Percentiles rank a stretch among this genome's conserved stretches.
Evolutionary conservation across 2,888 invertebrate genomes (phyloP).

Genomic region (Drosophila sordidapex): DNA sequence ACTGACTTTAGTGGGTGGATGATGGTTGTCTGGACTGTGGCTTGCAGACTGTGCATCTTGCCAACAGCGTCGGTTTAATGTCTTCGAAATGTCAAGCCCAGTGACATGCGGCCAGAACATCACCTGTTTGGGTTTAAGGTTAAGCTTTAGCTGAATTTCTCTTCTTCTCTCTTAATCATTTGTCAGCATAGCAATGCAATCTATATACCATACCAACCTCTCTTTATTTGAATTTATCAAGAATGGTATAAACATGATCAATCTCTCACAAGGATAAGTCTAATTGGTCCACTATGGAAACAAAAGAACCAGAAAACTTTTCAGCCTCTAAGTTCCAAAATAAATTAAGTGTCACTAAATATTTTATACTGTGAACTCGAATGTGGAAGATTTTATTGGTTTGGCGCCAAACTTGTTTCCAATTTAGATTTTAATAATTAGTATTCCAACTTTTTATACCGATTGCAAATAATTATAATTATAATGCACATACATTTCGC

Average conservation of each 20-base stretch:
- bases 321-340: not conserved
- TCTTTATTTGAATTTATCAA: not conserved
- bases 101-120: conserved; percentile 45
- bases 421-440: not conserved
- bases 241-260: not conserved
- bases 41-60: not conserved
- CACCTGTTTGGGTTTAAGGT: conserved; percentile 26
- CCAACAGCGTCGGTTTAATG: conserved; percentile 72
- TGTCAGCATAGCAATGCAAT: not conserved
- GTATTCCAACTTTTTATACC: not conserved
- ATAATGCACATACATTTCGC: conserved; percentile 25
- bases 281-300: not conserved
- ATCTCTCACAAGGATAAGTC: not conserved
- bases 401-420: not conserved
- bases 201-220: not conserved
- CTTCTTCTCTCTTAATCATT: not conserved
- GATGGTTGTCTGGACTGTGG: conserved; percentile 15
- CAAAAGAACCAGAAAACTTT: not conserved
- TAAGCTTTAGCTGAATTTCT: conserved; percentile 7
- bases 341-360: too few species aligned
- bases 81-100: conserved; percentile 69
- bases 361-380: too few species aligned
- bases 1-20: conserved; percentile 6
- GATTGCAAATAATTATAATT: conserved; percentile 31
- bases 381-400: too few species aligned